phyloP scores from a whole-genome alignment of 2,113 vertebrate species.

The Tautogolabrus adspersus region DNA sequence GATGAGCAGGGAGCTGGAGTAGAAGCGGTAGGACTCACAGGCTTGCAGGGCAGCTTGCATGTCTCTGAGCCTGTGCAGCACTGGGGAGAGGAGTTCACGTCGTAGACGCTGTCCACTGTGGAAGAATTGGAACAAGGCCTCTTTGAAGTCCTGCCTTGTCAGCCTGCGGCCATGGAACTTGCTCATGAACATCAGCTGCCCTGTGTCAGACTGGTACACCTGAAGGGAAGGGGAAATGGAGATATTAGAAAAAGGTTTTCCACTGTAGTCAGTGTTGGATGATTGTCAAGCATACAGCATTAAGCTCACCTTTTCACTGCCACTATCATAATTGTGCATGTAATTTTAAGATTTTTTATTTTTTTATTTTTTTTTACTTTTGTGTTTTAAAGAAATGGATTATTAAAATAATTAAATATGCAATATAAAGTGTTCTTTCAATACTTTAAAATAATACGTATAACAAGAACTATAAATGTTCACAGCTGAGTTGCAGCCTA shows the following conservation, averaged over 20 bases:
- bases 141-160: constrained; percentile 93
- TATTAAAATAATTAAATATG: too few species aligned
- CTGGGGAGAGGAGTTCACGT: constrained; percentile 91
- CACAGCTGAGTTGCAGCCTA: too few species aligned
- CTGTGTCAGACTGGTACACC: constrained; percentile 94
- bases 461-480: too few species aligned
- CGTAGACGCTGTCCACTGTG: constrained; percentile 91
- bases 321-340: too few species aligned
- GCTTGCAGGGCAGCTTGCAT: constrained; percentile 92
- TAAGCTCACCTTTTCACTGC: too few species aligned
- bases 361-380: too few species aligned
- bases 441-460: too few species aligned
- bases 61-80: constrained; percentile 91
- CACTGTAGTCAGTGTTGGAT: neutral
- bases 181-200: constrained; percentile 97
- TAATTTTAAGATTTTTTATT: too few species aligned
- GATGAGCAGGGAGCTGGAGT: constrained; percentile 95
- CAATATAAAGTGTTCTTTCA: too few species aligned
- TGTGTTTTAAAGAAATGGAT: too few species aligned
- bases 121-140: constrained; percentile 97
- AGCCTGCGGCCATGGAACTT: constrained; percentile 96
- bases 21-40: constrained; percentile 98
- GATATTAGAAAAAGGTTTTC: neutral
- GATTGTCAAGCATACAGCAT: too few species aligned
- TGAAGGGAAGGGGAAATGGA: constrained; percentile 70